Base-by-base conservation (phyloP, 2,113 vertebrate species). In the Numenius arquata region DNA sequence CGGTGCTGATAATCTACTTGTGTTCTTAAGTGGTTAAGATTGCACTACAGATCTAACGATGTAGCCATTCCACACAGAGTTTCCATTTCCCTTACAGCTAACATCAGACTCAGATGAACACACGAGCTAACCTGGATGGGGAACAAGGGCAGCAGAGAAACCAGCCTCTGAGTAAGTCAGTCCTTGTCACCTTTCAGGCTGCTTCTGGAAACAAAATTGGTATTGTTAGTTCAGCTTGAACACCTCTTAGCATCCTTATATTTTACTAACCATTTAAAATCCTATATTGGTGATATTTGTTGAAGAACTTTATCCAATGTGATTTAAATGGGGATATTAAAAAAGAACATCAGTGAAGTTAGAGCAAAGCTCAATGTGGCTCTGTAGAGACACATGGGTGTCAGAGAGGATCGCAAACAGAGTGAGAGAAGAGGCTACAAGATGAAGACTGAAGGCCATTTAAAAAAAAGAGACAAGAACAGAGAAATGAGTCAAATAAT, bases 131-230 rank as follows among this genome's bases (percentile, higher is more conserved):
- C 47, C 65, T 75, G 58, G 41, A 45, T 62, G 70, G 58, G 58
- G 63, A 93, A 87, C 78, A 95, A 96, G 67, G 73, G 70, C 86
- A 96, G 80, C 83, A 95, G 65, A 80, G 93, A 91, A 66, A 93
- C 26, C 4, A 0, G 53, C 78, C 80, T 94, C 91, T 70, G 62
- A 87, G 5, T 65, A 92, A 84, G 38, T 68, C 76, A 93, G 73
- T 91, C 63, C 90, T 89, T 94, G 89, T 50, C 95, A 95, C 87
- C 59, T 97, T 94, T 71, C 94, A 96, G 74, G 41, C 63, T 85
- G 71, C 56, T 95, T 89, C 90, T 87, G 71, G 74, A 95, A 96
- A 91, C n/a, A 87, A 89, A 93, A 87, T 62, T 41, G 41, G 56
- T 43, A 73, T 22, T 40, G 53, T 89, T 91, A 94, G 70, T 71